phyloP scores from a whole-genome alignment of 2,113 vertebrate species.

The Sinocyclocheilus rhinocerous region DNA sequence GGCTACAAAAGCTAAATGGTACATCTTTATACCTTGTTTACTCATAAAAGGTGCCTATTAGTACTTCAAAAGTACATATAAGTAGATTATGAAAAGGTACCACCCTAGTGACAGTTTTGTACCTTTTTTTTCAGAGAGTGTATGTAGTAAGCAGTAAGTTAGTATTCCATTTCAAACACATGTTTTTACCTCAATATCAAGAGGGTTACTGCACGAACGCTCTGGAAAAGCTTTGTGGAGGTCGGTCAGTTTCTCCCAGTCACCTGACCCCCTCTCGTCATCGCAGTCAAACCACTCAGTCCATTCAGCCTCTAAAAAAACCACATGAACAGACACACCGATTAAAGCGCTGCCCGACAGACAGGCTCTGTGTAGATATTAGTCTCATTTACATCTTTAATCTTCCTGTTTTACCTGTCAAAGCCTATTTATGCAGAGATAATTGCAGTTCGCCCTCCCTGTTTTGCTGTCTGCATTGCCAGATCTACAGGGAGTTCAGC shows the following conservation, averaged over 20 bases:
- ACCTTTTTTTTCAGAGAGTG: no score
- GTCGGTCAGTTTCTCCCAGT: slow-evolving; percentile 89
- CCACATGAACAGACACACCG: slow-evolving; percentile 43
- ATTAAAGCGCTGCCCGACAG: slow-evolving; percentile 25
- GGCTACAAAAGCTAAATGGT: no score
- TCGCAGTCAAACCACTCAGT: slow-evolving; percentile 91
- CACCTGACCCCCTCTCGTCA: slow-evolving; percentile 81
- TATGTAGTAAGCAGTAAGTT: no score
- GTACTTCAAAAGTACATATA: no score
- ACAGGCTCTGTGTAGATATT: slow-evolving; percentile 44
- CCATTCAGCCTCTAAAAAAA: slow-evolving; percentile 88
- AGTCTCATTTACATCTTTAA: slow-evolving; percentile 52
- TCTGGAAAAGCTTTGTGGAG: slow-evolving; percentile 82
- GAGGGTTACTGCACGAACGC: slow-evolving; percentile 84
- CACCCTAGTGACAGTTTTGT: no score
- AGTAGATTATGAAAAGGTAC: no score
- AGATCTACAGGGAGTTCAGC: slow-evolving; percentile 20
- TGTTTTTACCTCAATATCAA: slow-evolving; percentile 88
- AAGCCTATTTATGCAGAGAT: slow-evolving; percentile 50
- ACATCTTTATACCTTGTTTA: no score
- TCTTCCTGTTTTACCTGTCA: slow-evolving; percentile 51
- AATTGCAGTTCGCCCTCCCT: slow-evolving; percentile 55
- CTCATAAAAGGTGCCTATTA: no score
- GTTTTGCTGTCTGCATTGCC: slow-evolving; percentile 12
- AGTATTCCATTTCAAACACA: no score